These are phyloP conservation scores for Scrobipalpa costella DNA, from an alignment of 2,888 invertebrate species.

Conservation along the genomic window DNA sequence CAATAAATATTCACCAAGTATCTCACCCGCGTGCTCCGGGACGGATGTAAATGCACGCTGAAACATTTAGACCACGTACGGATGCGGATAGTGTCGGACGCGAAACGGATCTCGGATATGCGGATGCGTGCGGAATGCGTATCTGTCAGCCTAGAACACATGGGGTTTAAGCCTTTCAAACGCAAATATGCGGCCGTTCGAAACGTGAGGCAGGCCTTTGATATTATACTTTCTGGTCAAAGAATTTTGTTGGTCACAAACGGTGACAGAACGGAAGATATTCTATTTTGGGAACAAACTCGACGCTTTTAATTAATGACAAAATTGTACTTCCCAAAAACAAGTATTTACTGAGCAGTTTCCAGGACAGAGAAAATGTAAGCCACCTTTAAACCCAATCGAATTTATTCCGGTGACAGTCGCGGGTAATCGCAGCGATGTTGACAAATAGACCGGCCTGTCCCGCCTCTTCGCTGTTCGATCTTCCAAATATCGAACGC, in stretches of 20 bases:
- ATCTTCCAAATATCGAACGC: slow-evolving; percentile 62
- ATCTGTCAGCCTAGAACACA: slow-evolving; percentile 40
- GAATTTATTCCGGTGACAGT: slow-evolving; percentile 62
- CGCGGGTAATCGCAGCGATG: slow-evolving; percentile 49
- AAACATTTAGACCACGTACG: slow-evolving; percentile 74
- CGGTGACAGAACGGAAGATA: too few species aligned
- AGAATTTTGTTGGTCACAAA: too few species aligned
- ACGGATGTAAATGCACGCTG: slow-evolving; percentile 45
- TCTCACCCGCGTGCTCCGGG: slow-evolving; percentile 42
- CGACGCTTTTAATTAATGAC: too few species aligned
- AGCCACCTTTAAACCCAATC: slow-evolving; percentile 61
- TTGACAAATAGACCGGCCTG: slow-evolving; percentile 55
- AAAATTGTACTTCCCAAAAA: neutral
- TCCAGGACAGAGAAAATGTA: slow-evolving; percentile 40
- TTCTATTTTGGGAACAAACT: too few species aligned
- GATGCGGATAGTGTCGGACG: slow-evolving; percentile 48
- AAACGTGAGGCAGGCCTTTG: neutral
- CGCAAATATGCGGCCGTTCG: slow-evolving; percentile 6
- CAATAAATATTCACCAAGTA: slow-evolving; percentile 54
- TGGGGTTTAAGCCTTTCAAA: slow-evolving; percentile 13
- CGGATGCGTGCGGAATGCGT: slow-evolving; percentile 58
- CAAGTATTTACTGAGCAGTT: slow-evolving; percentile 19
- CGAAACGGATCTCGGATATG: slow-evolving; percentile 42
- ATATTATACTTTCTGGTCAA: neutral
- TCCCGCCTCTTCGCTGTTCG: slow-evolving; percentile 65